A percentile compares a stretch with the other conserved stretches of the same genome.
Evolutionary conservation across 1,140 invertebrate genomes (phyloP).

Genomic region (Drosophila rhopaloa): DNA sequence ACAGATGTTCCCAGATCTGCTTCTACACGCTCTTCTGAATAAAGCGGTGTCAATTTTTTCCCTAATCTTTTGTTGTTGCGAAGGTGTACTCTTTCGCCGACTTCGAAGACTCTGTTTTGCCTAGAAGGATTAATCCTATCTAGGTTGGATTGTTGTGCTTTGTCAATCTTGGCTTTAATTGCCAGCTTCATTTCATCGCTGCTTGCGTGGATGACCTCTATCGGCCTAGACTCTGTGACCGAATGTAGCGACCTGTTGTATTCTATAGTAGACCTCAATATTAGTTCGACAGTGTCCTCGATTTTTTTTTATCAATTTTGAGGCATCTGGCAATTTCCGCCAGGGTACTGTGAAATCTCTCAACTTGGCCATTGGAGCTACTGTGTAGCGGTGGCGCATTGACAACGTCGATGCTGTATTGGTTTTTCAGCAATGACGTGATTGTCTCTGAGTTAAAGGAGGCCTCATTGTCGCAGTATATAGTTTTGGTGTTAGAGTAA

Average conservation of each 20-base stretch:
- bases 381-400: too few relatives aligned
- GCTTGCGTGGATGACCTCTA: neutral
- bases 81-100: slow-evolving; percentile 2
- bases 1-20: slow-evolving; percentile 6
- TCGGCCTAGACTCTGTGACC: neutral
- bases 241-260: slow-evolving; percentile 6
- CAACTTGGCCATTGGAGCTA: too few relatives aligned
- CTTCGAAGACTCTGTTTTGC: slow-evolving; percentile 11
- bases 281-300: too few relatives aligned
- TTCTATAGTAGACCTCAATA: neutral
- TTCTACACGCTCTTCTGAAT: neutral
- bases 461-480: too few relatives aligned
- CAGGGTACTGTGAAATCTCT: too few relatives aligned
- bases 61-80: neutral
- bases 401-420: too few relatives aligned
- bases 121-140: slow-evolving; percentile 2
- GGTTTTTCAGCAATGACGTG: too few relatives aligned
- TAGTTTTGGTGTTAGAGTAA: slow-evolving; percentile 3
- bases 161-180: too few relatives aligned
- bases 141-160: neutral
- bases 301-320: too few relatives aligned
- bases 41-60: slow-evolving; percentile 3
- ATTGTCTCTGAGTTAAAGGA: too few relatives aligned
- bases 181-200: too few relatives aligned
- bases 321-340: too few relatives aligned